Evolutionary conservation across 2,797 vertebrate genomes (phyloP).

Genomic region (Aulostomus chinensis): DNA sequence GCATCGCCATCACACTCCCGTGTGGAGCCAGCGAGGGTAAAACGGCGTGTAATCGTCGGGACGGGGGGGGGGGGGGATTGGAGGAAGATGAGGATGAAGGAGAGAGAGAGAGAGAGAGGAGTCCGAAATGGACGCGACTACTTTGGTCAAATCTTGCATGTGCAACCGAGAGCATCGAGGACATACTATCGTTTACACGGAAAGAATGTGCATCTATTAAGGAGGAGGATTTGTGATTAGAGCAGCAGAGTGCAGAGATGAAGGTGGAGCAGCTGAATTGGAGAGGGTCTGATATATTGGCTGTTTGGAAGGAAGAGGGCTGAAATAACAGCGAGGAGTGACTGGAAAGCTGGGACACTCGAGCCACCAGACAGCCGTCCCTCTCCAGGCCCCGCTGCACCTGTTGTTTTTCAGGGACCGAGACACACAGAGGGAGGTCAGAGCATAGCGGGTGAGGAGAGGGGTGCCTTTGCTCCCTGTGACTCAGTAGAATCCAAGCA

Average conservation of each 20-base stretch:
- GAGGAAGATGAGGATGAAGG: no score
- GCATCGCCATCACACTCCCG: no score
- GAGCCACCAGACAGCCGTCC: constrained; percentile 55
- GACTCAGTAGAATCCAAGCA: constrained; percentile 78
- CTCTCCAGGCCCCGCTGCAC: constrained; percentile 54
- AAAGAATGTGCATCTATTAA: constrained; percentile 20
- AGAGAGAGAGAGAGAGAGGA: no score
- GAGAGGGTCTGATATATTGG: constrained; percentile 23
- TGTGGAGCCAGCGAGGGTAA: no score
- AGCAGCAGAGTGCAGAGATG: constrained; percentile 8
- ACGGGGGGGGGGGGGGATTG: no score
- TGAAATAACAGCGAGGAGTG: constrained; percentile 56
- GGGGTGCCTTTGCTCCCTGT: constrained; percentile 53
- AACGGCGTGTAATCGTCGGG: no score
- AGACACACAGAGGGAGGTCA: constrained; percentile 18
- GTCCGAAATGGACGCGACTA: no score
- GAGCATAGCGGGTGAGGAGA: not conserved
- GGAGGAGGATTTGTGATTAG: constrained; percentile 11
- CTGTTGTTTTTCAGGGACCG: constrained; percentile 73
- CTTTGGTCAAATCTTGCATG: not conserved
- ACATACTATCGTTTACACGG: constrained; percentile 14
- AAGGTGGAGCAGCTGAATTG: constrained; percentile 4
- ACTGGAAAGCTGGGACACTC: constrained; percentile 28
- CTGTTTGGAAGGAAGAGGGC: constrained; percentile 38
- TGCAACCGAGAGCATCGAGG: not conserved